Conservation (phyloP, 2,888 invertebrate genomes). For the Chrysomela aeneicollis region DNA sequence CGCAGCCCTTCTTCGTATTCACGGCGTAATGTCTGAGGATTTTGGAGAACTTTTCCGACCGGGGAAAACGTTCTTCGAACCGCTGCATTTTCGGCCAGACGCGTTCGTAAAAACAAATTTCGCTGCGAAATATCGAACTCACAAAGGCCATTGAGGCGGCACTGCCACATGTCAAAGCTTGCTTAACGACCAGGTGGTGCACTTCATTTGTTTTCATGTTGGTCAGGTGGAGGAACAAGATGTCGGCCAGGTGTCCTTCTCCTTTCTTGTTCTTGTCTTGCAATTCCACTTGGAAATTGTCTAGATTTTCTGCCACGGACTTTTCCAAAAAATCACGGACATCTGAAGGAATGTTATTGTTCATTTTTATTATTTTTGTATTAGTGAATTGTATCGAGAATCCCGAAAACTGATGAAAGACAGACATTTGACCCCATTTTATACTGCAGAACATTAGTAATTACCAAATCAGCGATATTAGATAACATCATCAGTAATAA, state of each 20-base stretch:
- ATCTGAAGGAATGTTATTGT: too few species aligned
- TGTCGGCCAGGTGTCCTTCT: slow-evolving; percentile 33
- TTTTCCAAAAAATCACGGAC: background rate
- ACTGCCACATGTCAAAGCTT: slow-evolving; percentile 14
- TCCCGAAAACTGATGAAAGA: too few species aligned
- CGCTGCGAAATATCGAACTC: slow-evolving; percentile 26
- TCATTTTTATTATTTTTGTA: too few species aligned
- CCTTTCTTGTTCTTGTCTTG: slow-evolving; percentile 21
- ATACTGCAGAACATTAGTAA: too few species aligned
- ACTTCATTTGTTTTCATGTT: slow-evolving; percentile 20
- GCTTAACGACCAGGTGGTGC: slow-evolving; percentile 27
- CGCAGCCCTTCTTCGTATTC: background rate
- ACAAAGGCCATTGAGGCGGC: slow-evolving; percentile 14
- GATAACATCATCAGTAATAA: too few species aligned
- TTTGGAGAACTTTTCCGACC: background rate
- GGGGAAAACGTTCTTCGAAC: slow-evolving; percentile 15
- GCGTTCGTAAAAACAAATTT: slow-evolving; percentile 29
- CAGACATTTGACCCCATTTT: too few species aligned
- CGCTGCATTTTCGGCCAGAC: slow-evolving; percentile 25
- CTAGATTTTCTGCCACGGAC: background rate
- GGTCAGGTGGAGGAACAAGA: slow-evolving; percentile 22
- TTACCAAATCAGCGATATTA: too few species aligned
- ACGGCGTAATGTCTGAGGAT: slow-evolving; percentile 5
- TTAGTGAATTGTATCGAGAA: too few species aligned
- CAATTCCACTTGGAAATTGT: background rate